Base-by-base conservation (phyloP, 1,140 invertebrate genomes). In the Heliothis virescens region DNA sequence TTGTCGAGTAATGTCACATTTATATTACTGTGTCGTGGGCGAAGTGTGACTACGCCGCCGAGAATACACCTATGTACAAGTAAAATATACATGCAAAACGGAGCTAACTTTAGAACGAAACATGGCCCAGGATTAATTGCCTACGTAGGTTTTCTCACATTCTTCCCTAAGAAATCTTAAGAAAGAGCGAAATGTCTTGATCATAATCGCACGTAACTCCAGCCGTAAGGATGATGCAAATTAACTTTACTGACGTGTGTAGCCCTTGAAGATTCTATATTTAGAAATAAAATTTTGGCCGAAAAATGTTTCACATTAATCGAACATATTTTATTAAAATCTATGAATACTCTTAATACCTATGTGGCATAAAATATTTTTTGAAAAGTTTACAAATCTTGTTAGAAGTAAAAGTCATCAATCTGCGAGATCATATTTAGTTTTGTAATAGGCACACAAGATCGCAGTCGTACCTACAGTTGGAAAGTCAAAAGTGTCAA, bases 1-100 rank as follows among this genome's bases (percentile, higher is more conserved):
- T 78, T 75, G 75, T 79, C 75, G 62, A 78, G 41, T 77, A 77
- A 77, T 67, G 65, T 75, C 57, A 60, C 72, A 75, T 75, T 71
- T 75, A 75, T 62, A 62, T 75, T 75, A 75, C 55, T 62, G 55
- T 75, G 72, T 75, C 29, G 72, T 59, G 72, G 47, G 65, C 57
- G 67, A 69, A 63, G 59, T 80, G 69, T 78, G 79, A 76, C 21
- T 26, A 26, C 63, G 9, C 48, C 57, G 65, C 13, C 78, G 41
- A 18, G 11, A 65, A 50, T 48, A 62, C 52, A 71, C 34, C 34
- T 67, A 67, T 21, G 63, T 67, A 48, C 18, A 7, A 9, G 34
- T 50, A n/a, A n/a, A n/a, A n/a, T n/a, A n/a, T 50, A 71, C 12
- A 52, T 29, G 67, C 29, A 29, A 53, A 50, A 75, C 18, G 55